Base-by-base conservation (phyloP, 2,113 vertebrate genomes). In the Pluvianellus socialis region DNA sequence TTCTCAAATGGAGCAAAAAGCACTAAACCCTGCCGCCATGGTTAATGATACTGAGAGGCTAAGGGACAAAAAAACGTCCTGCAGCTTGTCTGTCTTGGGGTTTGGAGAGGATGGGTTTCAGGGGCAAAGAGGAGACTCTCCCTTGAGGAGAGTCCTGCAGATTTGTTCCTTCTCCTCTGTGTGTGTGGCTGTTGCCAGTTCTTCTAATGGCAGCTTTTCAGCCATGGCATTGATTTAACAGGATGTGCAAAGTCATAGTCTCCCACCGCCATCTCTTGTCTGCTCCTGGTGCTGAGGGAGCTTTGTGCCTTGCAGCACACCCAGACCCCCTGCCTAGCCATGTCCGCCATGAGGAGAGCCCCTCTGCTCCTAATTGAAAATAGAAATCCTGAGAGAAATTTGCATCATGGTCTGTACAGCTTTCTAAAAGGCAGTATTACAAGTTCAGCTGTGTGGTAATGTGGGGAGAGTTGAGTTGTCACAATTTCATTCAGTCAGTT, bases 301-400 rank as follows among this genome's bases (percentile, higher is more conserved):
- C 30, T 18, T 22, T 1, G 0, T 1, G 28, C 40, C 42, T 2
- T 0, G 1, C 20, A 19, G 8, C 33, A 15, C 24, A 7, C 10
- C 33, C 10, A 7, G 5, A 14, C 4, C 19, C 32, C 27, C 12
- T 0, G 7, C 20, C 32, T 26, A 47, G 22, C 9, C 1, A 12
- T 1, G 14, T 10, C 44, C 5, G 4, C 44, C 32, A 12, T 52
- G 38, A 61, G 67, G 38, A 12, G 52, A 52, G 3, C 38, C 38
- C 38, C 38, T 38, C 38, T 38, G 38, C 38, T 38, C 38, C 38
- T 38, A 38, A 38, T 38, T 38, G 38, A 38, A 38, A 38, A 38
- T 38, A 38, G 38, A 38, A 38, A 7, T 38, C 38, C 38, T 38
- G 38, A 38, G 7, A 38, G 55, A 28, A 44, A 28, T 88, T 75